A percentile compares a stretch with the other conserved stretches of the same genome.
Evolutionary conservation across 1,140 invertebrate species (phyloP).

Genomic region (Euura lappo): DNA sequence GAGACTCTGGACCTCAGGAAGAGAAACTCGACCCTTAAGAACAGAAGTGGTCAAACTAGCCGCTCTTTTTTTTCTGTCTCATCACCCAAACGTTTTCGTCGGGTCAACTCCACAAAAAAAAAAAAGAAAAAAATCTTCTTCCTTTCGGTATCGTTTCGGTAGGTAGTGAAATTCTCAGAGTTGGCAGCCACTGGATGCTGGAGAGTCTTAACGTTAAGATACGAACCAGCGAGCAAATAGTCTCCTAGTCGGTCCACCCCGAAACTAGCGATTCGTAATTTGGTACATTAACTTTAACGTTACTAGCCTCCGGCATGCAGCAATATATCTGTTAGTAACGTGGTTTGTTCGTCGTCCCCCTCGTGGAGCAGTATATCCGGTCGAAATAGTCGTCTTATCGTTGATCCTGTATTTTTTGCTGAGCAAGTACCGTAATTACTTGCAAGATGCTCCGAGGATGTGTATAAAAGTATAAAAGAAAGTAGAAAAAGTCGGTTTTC

Average conservation of each 20-base stretch:
- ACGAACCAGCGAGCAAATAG: no score
- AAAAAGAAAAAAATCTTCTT: no score
- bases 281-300: conserved; percentile 47
- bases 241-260: not conserved
- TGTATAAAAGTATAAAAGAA: not conserved
- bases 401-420: conserved; percentile 8
- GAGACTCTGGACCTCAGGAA: not conserved
- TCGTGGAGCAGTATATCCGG: not conserved
- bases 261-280: conserved; percentile 32
- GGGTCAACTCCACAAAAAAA: no score
- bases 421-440: conserved; percentile 21
- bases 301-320: conserved; percentile 36
- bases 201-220: no score
- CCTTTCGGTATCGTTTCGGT: no score
- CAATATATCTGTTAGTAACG: conserved; percentile 34
- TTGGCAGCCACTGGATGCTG: no score
- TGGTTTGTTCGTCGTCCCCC: conserved; percentile 7
- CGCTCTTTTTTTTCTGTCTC: not conserved
- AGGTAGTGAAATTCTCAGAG: no score
- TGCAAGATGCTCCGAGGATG: conserved; percentile 24
- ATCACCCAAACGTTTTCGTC: no score
- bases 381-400: conserved; percentile 34
- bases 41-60: not conserved
- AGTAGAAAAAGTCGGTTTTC: not conserved
- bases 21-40: not conserved